Conservation (phyloP, 92 coral and sea anemone species). For the Porites lobata region DNA sequence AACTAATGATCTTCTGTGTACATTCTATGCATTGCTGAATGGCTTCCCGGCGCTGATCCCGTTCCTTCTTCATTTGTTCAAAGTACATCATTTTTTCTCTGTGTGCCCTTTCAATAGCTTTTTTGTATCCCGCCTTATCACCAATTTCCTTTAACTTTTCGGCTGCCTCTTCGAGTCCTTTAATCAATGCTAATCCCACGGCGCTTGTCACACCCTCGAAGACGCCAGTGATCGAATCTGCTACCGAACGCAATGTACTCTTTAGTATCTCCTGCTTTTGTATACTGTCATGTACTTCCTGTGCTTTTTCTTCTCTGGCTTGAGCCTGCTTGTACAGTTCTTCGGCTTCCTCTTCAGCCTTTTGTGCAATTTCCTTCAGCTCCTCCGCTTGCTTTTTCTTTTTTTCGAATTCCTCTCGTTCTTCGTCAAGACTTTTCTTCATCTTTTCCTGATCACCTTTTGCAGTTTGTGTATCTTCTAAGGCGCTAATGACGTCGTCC, state of each 20-base stretch:
- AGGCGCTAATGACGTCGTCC: conserved; percentile 41
- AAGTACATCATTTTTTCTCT: conserved; percentile 45
- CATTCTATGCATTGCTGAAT: conserved; percentile 60
- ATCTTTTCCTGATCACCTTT: conserved; percentile 48
- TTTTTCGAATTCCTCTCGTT: neutral
- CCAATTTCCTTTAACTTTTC: neutral
- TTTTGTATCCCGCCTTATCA: conserved; percentile 23
- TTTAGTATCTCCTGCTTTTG: too few species aligned
- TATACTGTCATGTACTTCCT: conserved; percentile 1
- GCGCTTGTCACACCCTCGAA: conserved; percentile 1
- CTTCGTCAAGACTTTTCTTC: conserved; percentile 12
- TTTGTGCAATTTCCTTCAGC: too few species aligned
- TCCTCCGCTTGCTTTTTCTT: too few species aligned
- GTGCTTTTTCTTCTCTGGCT: conserved; percentile 13
- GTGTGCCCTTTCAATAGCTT: conserved; percentile 35
- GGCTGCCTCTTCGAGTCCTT: neutral
- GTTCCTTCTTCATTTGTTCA: conserved; percentile 50
- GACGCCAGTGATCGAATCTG: neutral
- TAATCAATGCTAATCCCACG: neutral
- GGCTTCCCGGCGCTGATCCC: conserved; percentile 52
- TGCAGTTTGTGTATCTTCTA: conserved; percentile 47
- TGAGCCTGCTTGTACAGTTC: too few species aligned
- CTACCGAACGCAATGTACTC: too few species aligned
- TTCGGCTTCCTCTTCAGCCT: too few species aligned
- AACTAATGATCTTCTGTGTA: conserved; percentile 56